phyloP scores from a whole-genome alignment of 2,113 vertebrate species.

The Daboia siamensis region DNA sequence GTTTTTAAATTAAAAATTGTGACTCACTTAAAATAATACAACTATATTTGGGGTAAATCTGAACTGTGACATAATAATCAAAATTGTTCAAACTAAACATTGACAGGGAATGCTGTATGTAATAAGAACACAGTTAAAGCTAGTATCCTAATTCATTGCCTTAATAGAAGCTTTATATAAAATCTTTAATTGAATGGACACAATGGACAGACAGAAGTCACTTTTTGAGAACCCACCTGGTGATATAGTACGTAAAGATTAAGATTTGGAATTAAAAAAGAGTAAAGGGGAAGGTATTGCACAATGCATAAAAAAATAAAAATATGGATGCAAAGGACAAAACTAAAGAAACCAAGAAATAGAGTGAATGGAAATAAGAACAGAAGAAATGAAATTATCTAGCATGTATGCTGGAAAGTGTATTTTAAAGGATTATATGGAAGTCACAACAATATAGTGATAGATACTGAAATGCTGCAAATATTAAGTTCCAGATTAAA shows the following conservation, averaged over 20 bases:
- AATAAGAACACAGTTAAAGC: not conserved
- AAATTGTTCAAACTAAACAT: not conserved
- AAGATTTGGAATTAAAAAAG: not conserved
- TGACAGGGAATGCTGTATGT: not conserved
- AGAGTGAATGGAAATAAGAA: not conserved
- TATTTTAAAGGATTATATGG: not conserved
- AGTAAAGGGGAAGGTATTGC: not conserved
- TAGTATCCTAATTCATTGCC: not conserved
- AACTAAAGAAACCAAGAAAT: not conserved
- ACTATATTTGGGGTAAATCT: not conserved
- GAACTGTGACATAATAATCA: not conserved
- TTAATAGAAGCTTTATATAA: not conserved
- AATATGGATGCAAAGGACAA: not conserved
- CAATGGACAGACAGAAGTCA: not conserved
- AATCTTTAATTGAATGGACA: not conserved
- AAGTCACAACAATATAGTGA: not conserved
- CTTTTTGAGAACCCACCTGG: not conserved
- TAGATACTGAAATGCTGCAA: not conserved
- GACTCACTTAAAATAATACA: not conserved
- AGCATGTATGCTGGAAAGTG: not conserved
- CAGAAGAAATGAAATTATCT: not conserved
- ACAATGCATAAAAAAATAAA: not conserved
- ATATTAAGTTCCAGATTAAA: not conserved
- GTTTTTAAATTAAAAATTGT: not conserved
- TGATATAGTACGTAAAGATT: not conserved